These are phyloP conservation scores for Aradophagus sp. DNA, from an alignment of 1,140 invertebrate species.

Conservation along the genomic window DNA sequence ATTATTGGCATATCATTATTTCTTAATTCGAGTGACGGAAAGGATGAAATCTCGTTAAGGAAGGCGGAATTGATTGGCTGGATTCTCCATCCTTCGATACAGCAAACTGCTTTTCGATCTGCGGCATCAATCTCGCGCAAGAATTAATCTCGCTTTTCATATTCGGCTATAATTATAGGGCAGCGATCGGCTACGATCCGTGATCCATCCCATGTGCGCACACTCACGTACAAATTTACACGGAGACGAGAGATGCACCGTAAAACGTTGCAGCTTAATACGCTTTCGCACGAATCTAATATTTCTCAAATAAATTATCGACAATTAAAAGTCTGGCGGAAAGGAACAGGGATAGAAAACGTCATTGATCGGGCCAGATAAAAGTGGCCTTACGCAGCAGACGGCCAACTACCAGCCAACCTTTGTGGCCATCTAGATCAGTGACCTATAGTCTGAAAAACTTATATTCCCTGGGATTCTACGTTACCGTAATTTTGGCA, in stretches of 20 bases:
- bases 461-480: conserved; percentile 38
- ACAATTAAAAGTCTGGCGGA: conserved; percentile 72
- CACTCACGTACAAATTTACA: conserved; percentile 10
- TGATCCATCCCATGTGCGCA: conserved; percentile 49
- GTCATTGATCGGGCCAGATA: conserved; percentile 38
- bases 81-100: conserved; percentile 57
- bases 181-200: conserved; percentile 60
- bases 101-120: conserved; percentile 66
- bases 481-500: conserved; percentile 23
- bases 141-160: conserved; percentile 69
- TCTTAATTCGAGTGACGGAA: conserved; percentile 70
- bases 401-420: conserved; percentile 46
- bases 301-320: conserved; percentile 74
- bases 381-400: conserved; percentile 35
- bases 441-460: conserved; percentile 23
- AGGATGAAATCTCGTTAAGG: conserved; percentile 73
- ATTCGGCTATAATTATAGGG: conserved; percentile 75
- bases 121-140: conserved; percentile 73
- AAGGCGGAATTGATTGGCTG: conserved; percentile 67
- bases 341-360: no score
- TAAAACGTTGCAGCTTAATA: conserved; percentile 66
- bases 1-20: conserved; percentile 71
- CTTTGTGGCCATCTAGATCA: conserved; percentile 35
- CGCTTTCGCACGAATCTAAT: conserved; percentile 75
- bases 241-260: conserved; percentile 11